Evolutionary conservation across 1,140 invertebrate species (phyloP).

Genomic region (Drosophila melanogaster): Release_6_plus_ISO1_MT NT_033777.3:29380501-29381000

Average conservation of each 20-base stretch:
- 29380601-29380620: background rate
- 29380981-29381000: slow-evolving; percentile 65
- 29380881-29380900: slow-evolving; percentile 56
- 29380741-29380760: background rate
- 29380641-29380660: slow-evolving; percentile 11
- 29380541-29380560: slow-evolving; percentile 70
- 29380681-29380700: slow-evolving; percentile 35
- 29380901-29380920: slow-evolving; percentile 41
- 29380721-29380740: slow-evolving; percentile 27
- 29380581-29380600: slow-evolving; percentile 16
- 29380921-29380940: background rate
- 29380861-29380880: slow-evolving; percentile 14
- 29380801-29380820: slow-evolving; percentile 22
- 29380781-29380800: slow-evolving; percentile 56
- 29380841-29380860: slow-evolving; percentile 70
- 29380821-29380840: slow-evolving; percentile 16
- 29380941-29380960: slow-evolving; percentile 5
- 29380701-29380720: background rate
- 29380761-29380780: slow-evolving; percentile 39
- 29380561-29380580: slow-evolving; percentile 56
- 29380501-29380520: slow-evolving; percentile 5
- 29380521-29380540: slow-evolving; percentile 38
- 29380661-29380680: slow-evolving; percentile 60
- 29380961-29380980: background rate
- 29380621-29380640: too few relatives aligned